Evolutionary conservation across 2,888 invertebrate genomes (phyloP), one percentile per base, ranked within the genome.

Genomic region (Mesochorus sp.): DNA sequence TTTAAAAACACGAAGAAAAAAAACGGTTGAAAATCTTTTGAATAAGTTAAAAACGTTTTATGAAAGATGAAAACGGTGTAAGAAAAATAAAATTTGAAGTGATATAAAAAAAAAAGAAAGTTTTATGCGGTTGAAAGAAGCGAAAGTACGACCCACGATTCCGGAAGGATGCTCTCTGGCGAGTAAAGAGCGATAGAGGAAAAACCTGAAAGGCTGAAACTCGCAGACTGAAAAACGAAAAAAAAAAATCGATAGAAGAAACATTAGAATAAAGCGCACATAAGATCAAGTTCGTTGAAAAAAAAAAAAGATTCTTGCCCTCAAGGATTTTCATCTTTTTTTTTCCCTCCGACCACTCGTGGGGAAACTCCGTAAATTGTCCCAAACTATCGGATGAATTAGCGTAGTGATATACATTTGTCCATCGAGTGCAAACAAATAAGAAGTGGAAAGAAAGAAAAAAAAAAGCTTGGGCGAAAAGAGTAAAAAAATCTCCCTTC

Each of bases 321-420:
- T 19, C 57, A 53, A 12, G 19, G 42, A 19, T 10, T 67, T 6
- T 12, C 28, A 17, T 28, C n/a, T 5, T 24, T 6, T 14, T 47
- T 37, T 19, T 14, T 31, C 17, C 24, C 24, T 24, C n/a, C 44
- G 31, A 24, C 10, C 21, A 6, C n/a, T 24, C 34, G 14, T 3
- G 19, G 14, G 10, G 2, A 24, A 59, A 55, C 1, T 19, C 2
- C 14, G 39, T 17, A 70, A 61, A 49, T 26, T 70, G 59, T 17
- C 47, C 21, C n/a, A 28, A 61, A 61, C 70, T 59, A 59, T 70
- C 59, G 10, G 70, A 51, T 37, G 49, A 70, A 70, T 70, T 70
- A 70, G 34, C 55, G 24, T 21, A 44, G 14, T n/a, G 26, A 47
- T 55, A 34, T n/a, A 31, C 31, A 55, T 34, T 17, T 21, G 37